phyloP scores from a whole-genome alignment of 2,797 vertebrate genomes.

The Knipowitschia caucasica region DNA sequence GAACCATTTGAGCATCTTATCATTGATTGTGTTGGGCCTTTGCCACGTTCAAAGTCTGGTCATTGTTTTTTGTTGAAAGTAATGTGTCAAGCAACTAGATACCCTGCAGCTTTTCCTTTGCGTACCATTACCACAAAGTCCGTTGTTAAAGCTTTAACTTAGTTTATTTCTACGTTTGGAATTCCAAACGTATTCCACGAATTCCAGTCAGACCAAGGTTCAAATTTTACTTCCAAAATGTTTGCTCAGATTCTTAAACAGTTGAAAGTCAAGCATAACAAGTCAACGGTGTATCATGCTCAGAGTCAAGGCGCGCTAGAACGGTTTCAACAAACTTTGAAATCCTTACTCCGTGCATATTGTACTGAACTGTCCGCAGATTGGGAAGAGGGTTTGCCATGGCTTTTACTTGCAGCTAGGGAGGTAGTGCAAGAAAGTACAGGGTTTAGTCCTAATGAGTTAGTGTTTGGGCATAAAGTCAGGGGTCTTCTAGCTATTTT shows the following conservation, averaged over 20 bases:
- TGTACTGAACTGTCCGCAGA: conserved; percentile 1
- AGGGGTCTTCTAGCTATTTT: background rate
- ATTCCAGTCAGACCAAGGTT: background rate
- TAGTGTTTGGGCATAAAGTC: conserved; percentile 4
- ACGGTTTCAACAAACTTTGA: background rate
- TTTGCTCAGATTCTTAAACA: background rate
- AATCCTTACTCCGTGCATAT: background rate
- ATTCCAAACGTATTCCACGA: background rate
- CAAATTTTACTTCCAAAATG: background rate
- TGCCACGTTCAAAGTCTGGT: too few relatives aligned
- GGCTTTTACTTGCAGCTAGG: background rate
- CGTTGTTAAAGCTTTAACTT: conserved; percentile 1
- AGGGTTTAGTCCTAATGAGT: background rate
- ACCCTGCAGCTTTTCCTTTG: background rate
- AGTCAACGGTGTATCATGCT: background rate
- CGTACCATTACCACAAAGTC: background rate
- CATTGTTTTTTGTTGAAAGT: too few relatives aligned
- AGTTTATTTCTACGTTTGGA: background rate
- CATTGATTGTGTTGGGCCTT: too few relatives aligned
- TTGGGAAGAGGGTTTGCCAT: conserved; percentile 1
- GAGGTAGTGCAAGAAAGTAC: conserved; percentile 5
- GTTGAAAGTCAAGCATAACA: background rate
- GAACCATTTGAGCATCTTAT: too few relatives aligned
- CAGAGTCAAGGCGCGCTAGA: too few relatives aligned
- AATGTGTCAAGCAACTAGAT: too few relatives aligned